Conservation (phyloP, 2,113 vertebrate species). For the Mormyrus lacerda region DNA sequence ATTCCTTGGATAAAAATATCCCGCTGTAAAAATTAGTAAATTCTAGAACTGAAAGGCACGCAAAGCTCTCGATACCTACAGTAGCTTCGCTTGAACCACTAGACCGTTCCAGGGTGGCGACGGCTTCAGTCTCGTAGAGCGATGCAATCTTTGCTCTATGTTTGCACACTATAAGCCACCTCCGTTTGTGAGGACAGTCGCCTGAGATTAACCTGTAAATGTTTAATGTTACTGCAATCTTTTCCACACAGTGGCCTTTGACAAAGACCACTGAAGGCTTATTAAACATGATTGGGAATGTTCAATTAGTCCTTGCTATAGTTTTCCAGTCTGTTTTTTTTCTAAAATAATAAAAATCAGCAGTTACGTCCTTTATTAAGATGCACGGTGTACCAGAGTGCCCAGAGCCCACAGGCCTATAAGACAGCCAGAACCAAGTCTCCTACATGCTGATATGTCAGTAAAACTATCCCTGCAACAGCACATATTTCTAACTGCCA, state of each 20-base stretch:
- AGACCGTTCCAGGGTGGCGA: background rate
- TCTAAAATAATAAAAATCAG: slow-evolving; percentile 39
- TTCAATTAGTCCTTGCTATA: slow-evolving; percentile 44
- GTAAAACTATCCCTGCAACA: background rate
- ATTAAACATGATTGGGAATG: slow-evolving; percentile 51
- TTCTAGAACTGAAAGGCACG: background rate
- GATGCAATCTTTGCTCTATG: background rate
- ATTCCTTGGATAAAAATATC: slow-evolving; percentile 1
- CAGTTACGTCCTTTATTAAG: slow-evolving; percentile 42
- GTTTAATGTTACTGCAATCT: background rate
- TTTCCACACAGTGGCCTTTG: slow-evolving; percentile 35
- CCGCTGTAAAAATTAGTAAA: background rate
- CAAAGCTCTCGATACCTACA: background rate
- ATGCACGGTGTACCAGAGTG: background rate
- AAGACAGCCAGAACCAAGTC: background rate
- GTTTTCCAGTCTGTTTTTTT: slow-evolving; percentile 21
- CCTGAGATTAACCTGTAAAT: background rate
- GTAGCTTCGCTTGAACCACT: background rate
- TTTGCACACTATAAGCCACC: background rate
- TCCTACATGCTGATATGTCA: background rate
- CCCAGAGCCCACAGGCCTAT: background rate
- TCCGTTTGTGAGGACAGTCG: background rate
- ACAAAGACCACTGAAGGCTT: slow-evolving; percentile 33
- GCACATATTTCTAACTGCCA: background rate
- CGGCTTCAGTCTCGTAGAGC: background rate